Conservation (phyloP, 2,797 vertebrate genomes). For the Myotis vivesi region DNA sequence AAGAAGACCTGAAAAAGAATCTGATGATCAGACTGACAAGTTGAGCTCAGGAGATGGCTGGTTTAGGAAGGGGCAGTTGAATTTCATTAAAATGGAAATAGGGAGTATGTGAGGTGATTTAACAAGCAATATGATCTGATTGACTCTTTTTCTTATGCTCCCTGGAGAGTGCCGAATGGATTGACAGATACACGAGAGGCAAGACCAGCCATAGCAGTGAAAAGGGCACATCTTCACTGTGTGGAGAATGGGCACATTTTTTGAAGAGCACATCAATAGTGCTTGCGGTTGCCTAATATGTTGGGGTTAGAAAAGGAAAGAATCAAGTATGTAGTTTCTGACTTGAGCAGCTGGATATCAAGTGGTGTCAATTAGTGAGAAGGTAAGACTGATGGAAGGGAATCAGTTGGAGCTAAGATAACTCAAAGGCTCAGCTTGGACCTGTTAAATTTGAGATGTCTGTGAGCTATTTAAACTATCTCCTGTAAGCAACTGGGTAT, state of each 20-base stretch:
- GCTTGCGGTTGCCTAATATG: not conserved
- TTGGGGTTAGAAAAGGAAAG: not conserved
- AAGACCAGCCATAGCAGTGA: too few species aligned
- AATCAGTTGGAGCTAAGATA: not conserved
- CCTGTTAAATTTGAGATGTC: not conserved
- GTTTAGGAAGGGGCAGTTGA: not conserved
- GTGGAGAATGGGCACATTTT: not conserved
- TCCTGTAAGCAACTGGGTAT: not conserved
- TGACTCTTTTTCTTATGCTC: not conserved
- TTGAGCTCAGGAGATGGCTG: not conserved
- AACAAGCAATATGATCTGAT: not conserved
- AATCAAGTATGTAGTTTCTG: not conserved
- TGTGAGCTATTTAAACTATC: not conserved
- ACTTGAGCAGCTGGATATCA: not conserved
- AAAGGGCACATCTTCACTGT: not conserved
- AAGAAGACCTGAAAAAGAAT: not conserved
- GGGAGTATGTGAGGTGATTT: not conserved
- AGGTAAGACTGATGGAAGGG: not conserved
- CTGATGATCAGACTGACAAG: not conserved
- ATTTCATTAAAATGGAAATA: not conserved
- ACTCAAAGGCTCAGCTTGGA: not conserved
- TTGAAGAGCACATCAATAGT: not conserved
- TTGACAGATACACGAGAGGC: not conserved
- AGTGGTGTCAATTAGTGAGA: not conserved
- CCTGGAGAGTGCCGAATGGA: not conserved